These are phyloP conservation scores for Synergus umbraculus DNA, from an alignment of 2,888 invertebrate species.

Conservation along the genomic window DNA sequence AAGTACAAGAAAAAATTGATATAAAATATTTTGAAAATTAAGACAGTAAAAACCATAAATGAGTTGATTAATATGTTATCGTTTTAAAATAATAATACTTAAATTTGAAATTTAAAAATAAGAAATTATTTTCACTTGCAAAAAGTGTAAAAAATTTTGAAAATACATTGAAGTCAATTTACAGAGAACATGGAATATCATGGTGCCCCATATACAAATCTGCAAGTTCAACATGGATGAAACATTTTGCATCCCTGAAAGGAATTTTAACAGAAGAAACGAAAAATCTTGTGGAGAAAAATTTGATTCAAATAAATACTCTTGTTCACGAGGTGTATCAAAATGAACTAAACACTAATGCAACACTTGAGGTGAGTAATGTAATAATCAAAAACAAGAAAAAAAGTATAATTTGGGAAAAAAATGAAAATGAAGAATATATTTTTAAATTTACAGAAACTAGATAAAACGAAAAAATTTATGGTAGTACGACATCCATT, in stretches of 20 bases:
- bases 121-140: too few relatives aligned
- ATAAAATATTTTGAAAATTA: background rate
- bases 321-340: slow-evolving; percentile 68
- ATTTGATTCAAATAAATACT: slow-evolving; percentile 64
- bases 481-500: slow-evolving; percentile 79
- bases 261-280: slow-evolving; percentile 59
- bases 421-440: background rate
- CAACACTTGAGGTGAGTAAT: slow-evolving; percentile 57
- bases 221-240: slow-evolving; percentile 73
- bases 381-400: background rate
- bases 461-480: slow-evolving; percentile 63
- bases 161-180: slow-evolving; percentile 5
- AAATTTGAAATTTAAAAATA: background rate
- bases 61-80: too few relatives aligned
- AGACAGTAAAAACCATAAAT: too few relatives aligned
- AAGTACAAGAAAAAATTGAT: slow-evolving; percentile 45
- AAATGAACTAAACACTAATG: slow-evolving; percentile 56
- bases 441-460: slow-evolving; percentile 56
- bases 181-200: slow-evolving; percentile 66
- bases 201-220: slow-evolving; percentile 75
- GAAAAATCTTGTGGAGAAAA: slow-evolving; percentile 57
- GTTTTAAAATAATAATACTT: background rate
- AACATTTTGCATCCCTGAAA: slow-evolving; percentile 63
- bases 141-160: background rate
- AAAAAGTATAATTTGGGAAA: background rate